These are phyloP conservation scores for Saccopteryx leptura DNA, from an alignment of 2,113 vertebrate genomes.

Conservation along the genomic window DNA sequence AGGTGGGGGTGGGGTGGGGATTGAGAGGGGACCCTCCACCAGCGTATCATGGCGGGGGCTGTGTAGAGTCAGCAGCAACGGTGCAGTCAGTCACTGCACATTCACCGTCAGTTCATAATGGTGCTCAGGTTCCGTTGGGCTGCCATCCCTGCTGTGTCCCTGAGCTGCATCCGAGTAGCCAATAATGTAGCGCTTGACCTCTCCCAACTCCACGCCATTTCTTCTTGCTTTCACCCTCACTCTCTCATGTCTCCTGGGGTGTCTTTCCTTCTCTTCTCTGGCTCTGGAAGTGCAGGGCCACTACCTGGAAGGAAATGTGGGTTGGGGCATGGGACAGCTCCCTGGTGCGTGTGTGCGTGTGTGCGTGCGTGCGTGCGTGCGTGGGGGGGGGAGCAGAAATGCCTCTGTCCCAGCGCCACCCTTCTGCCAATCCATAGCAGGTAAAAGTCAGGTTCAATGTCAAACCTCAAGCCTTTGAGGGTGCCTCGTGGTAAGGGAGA, in stretches of 20 bases:
- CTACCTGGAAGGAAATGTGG: background rate
- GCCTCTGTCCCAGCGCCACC: background rate
- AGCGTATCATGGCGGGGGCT: background rate
- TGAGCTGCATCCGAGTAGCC: background rate
- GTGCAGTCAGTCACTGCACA: background rate
- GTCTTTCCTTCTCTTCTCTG: conserved; percentile 12
- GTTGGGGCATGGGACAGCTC: background rate
- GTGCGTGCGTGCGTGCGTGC: background rate
- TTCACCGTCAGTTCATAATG: too few relatives aligned
- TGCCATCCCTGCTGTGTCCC: background rate
- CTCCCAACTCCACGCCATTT: background rate
- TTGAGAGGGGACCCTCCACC: background rate
- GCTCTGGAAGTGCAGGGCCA: background rate
- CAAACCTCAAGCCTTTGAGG: background rate
- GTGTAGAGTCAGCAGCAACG: background rate
- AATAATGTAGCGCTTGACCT: background rate
- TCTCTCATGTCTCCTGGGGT: conserved; percentile 38
- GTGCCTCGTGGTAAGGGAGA: background rate
- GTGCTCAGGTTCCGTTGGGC: background rate
- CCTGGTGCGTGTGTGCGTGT: background rate
- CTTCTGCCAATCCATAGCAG: background rate
- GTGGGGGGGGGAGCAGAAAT: background rate
- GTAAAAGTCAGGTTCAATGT: background rate
- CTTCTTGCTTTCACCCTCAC: background rate
- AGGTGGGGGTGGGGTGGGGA: background rate